phyloP scores from a whole-genome alignment of 2,888 invertebrate species.

The Drosophila engyochracea region DNA sequence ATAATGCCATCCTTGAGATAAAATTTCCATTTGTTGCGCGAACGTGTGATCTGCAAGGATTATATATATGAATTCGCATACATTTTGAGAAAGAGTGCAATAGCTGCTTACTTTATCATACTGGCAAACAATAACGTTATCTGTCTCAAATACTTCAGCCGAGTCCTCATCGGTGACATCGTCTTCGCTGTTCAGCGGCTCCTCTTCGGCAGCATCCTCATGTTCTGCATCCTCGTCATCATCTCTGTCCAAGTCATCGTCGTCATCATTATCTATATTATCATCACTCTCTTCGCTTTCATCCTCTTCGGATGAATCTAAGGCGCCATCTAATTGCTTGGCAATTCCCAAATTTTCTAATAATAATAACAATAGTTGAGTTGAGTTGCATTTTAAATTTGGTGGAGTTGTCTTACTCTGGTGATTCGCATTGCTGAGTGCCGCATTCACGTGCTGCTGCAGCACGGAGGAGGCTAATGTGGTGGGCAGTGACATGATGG shows the following conservation, averaged over 20 bases:
- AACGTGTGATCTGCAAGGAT: conserved; percentile 93
- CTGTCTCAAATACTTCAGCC: conserved; percentile 98
- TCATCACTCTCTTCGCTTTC: conserved; percentile 92
- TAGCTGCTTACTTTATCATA: conserved; percentile 94
- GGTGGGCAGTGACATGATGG: conserved; percentile 94
- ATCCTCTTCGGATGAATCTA: conserved; percentile 91
- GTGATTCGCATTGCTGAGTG: conserved; percentile 87
- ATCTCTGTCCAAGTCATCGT: conserved; percentile 89
- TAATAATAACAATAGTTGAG: background rate
- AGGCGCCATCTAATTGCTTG: conserved; percentile 88
- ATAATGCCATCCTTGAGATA: conserved; percentile 99
- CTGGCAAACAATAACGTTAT: conserved; percentile 99
- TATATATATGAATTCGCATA: background rate
- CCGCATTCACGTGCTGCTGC: conserved; percentile 95
- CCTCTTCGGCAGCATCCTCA: conserved; percentile 91
- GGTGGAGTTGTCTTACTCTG: conserved; percentile 72
- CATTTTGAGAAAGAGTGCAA: background rate
- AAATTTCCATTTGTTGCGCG: conserved; percentile 99
- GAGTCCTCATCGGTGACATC: conserved; percentile 99
- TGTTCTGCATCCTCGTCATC: conserved; percentile 89
- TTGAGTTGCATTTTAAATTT: background rate
- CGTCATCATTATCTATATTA: conserved; percentile 90
- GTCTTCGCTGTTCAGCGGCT: conserved; percentile 98
- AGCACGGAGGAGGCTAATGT: conserved; percentile 92
- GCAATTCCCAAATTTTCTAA: conserved; percentile 83